phyloP scores from a whole-genome alignment of 2,113 vertebrate species.

The Alethe castanea region DNA sequence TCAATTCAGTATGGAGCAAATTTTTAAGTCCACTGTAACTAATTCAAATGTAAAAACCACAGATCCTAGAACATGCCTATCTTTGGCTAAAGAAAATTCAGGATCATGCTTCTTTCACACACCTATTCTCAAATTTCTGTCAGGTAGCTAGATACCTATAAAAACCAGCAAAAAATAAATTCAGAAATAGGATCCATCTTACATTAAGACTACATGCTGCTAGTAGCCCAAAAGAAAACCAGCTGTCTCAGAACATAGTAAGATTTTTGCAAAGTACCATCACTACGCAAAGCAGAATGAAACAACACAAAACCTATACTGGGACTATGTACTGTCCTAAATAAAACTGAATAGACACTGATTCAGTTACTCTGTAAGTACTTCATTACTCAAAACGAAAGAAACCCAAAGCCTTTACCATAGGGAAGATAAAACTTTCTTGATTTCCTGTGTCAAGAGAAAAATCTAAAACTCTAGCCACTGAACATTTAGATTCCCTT shows the following conservation, averaged over 20 bases:
- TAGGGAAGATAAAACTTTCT: not conserved
- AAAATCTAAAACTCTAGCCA: not conserved
- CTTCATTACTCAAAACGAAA: not conserved
- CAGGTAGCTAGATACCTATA: not conserved
- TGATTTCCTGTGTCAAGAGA: not conserved
- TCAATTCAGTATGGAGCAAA: not conserved
- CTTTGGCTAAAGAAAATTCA: not conserved
- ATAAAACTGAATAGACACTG: not conserved
- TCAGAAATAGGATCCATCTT: not conserved
- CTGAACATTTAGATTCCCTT: not conserved
- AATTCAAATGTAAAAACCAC: not conserved
- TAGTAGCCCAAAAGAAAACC: conserved; percentile 19
- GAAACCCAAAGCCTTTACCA: not conserved
- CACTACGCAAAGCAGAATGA: not conserved
- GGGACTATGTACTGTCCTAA: not conserved
- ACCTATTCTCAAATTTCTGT: not conserved
- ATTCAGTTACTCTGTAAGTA: not conserved
- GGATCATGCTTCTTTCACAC: not conserved
- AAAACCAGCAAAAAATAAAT: not conserved
- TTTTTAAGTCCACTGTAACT: not conserved
- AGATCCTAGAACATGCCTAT: not conserved
- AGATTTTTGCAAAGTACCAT: conserved; percentile 7
- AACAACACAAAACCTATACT: conserved; percentile 3
- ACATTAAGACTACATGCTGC: not conserved
- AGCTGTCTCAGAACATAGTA: not conserved